These are phyloP conservation scores for Oikopleura dioica DNA, from an alignment of 23 tunicate species.

Conservation along the genomic window DNA sequence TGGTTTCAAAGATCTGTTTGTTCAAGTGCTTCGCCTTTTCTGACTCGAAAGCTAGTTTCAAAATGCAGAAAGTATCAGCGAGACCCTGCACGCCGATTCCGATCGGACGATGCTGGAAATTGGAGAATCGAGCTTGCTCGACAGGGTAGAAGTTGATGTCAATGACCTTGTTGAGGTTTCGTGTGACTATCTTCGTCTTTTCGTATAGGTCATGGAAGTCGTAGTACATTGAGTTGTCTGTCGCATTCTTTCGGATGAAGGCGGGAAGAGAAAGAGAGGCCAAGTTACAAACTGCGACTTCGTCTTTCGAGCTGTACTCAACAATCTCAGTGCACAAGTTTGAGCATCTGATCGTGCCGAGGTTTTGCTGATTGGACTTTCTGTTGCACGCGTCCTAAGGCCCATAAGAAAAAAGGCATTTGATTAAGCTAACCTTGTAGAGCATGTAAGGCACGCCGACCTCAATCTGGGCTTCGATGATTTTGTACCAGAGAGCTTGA, in stretches of 20 bases:
- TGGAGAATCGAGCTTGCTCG: constrained; percentile 51
- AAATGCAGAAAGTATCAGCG: constrained; percentile 61
- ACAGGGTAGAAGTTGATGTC: constrained; percentile 90
- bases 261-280: constrained; percentile 78
- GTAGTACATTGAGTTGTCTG: constrained; percentile 30
- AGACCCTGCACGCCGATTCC: constrained; percentile 98
- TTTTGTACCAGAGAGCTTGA: constrained; percentile 77
- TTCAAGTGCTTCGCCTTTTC: constrained; percentile 62
- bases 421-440: constrained; percentile 23
- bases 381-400: constrained; percentile 67
- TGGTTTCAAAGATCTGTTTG: constrained; percentile 67
- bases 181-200: constrained; percentile 49
- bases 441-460: constrained; percentile 97
- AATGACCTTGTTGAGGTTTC: constrained; percentile 82
- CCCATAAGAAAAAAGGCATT: background rate
- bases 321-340: constrained; percentile 96
- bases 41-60: constrained; percentile 68
- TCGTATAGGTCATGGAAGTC: constrained; percentile 50
- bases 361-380: constrained; percentile 92
- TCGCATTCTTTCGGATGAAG: background rate
- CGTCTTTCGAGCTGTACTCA: constrained; percentile 67
- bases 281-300: constrained; percentile 90
- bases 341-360: constrained; percentile 86
- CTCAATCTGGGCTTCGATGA: constrained; percentile 90
- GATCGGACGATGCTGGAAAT: constrained; percentile 76